Conservation (phyloP, 2,113 vertebrate genomes). For the Myodes glareolus region DNA sequence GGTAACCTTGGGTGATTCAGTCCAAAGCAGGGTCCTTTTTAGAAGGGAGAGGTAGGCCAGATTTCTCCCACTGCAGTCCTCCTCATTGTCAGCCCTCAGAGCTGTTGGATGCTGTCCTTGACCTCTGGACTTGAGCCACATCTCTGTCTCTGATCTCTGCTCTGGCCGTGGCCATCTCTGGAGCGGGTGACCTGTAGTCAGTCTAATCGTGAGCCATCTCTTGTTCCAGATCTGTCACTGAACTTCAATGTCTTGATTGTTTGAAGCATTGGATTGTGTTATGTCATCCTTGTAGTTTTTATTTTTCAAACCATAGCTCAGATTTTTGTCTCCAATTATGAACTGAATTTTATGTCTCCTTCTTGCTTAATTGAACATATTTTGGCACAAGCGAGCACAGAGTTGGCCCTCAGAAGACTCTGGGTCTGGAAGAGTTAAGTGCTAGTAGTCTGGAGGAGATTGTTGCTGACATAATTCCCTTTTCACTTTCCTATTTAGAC, state of each 20-base stretch:
- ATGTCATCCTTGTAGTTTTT: not conserved
- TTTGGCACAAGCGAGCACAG: not conserved
- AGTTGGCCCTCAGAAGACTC: not conserved
- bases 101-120: not conserved
- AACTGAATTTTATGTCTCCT: not conserved
- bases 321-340: not conserved
- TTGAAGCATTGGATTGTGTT: not conserved
- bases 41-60: rapidly evolving
- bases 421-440: not conserved
- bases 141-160: not conserved
- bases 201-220: not conserved
- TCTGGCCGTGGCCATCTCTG: rapidly evolving
- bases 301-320: conserved; percentile 19
- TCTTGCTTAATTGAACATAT: not conserved
- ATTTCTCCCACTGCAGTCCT: not conserved
- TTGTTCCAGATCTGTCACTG: not conserved
- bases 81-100: rapidly evolving
- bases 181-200: not conserved
- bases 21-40: not conserved
- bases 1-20: not conserved
- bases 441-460: not conserved
- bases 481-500: not conserved
- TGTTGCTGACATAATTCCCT: not conserved
- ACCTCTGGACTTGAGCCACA: not conserved
- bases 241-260: not conserved